phyloP scores from a whole-genome alignment of 1,140 invertebrate genomes.

The Choristoneura fumiferana region DNA sequence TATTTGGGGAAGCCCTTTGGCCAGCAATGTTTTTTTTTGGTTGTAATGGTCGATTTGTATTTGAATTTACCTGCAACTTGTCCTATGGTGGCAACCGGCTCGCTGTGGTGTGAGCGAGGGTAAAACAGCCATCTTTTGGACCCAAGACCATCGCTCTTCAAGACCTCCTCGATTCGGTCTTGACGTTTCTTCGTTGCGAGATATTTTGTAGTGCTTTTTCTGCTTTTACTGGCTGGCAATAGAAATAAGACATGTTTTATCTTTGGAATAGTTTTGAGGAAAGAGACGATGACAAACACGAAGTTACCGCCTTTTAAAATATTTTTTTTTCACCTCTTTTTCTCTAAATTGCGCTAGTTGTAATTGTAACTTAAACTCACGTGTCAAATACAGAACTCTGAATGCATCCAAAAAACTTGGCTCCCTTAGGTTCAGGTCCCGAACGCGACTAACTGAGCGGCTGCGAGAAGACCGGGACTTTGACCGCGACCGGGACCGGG shows the following conservation, averaged over 20 bases:
- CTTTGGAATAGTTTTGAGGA: not conserved
- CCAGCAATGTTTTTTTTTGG: too few species aligned
- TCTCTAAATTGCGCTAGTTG: too few species aligned
- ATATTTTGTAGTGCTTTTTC: slow-evolving; percentile 55
- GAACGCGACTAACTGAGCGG: slow-evolving; percentile 27
- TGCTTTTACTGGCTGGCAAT: slow-evolving; percentile 57
- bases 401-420: slow-evolving; percentile 57
- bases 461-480: slow-evolving; percentile 27
- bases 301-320: too few species aligned
- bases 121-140: slow-evolving; percentile 67
- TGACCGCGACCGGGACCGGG: slow-evolving; percentile 30
- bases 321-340: too few species aligned
- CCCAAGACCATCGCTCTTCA: slow-evolving; percentile 60
- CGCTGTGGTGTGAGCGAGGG: slow-evolving; percentile 35
- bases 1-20: too few species aligned
- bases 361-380: too few species aligned
- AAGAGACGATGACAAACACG: too few species aligned
- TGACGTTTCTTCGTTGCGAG: slow-evolving; percentile 62
- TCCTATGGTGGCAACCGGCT: slow-evolving; percentile 11
- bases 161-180: slow-evolving; percentile 56
- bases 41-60: too few species aligned
- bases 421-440: slow-evolving; percentile 37
- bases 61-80: slow-evolving; percentile 23
- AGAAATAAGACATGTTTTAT: too few species aligned
- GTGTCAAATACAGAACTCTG: slow-evolving; percentile 55